These are phyloP conservation scores for Pelosia muscerda DNA, from an alignment of 2,888 invertebrate genomes.

Conservation along the genomic window DNA sequence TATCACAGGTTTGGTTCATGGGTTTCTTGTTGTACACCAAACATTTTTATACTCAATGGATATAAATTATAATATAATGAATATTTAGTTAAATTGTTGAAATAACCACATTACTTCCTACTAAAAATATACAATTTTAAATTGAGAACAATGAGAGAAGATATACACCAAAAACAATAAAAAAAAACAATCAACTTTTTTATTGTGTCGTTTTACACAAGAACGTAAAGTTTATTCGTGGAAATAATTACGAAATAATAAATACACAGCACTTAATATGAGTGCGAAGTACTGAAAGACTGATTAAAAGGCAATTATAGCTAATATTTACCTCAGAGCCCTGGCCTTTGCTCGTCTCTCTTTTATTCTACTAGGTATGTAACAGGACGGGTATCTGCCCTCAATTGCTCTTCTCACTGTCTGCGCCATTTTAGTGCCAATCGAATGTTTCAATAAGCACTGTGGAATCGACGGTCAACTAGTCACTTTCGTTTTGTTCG, in stretches of 20 bases:
- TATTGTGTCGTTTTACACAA: not conserved
- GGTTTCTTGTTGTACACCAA: not conserved
- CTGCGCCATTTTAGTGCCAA: constrained; percentile 88
- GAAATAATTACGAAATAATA: constrained; percentile 19
- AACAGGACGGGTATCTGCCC: constrained; percentile 93
- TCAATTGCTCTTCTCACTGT: constrained; percentile 90
- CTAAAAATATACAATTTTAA: not conserved
- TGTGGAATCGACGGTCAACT: constrained; percentile 74
- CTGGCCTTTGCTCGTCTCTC: constrained; percentile 90
- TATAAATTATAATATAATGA: not conserved
- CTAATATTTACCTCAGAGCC: constrained; percentile 80
- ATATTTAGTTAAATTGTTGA: not conserved
- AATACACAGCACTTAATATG: constrained; percentile 19
- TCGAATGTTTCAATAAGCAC: constrained; percentile 63
- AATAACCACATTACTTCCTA: not conserved
- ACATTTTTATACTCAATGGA: not conserved
- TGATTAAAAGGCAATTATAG: constrained; percentile 19
- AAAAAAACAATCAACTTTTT: not conserved
- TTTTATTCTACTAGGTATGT: constrained; percentile 90
- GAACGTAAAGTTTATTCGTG: not conserved
- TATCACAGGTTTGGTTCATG: not conserved
- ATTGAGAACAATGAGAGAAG: not conserved
- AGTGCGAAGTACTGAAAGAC: constrained; percentile 30
- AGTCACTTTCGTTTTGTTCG: constrained; percentile 85
- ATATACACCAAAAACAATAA: not conserved